Evolutionary conservation across 2,888 invertebrate genomes (phyloP).

Genomic region (Aphelenchoides bicaudatus): DNA sequence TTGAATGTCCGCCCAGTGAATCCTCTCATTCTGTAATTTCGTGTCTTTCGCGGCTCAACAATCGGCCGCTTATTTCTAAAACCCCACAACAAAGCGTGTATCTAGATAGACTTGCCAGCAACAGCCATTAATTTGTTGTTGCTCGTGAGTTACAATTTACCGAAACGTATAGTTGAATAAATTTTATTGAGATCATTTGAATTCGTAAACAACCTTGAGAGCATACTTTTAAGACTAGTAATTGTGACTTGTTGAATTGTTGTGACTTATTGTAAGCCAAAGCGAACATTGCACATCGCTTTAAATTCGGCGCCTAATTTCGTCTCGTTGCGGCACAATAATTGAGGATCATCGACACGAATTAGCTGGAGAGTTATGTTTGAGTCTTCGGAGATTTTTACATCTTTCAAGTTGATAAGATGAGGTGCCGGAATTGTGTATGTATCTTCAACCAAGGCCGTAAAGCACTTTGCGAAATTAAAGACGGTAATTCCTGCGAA

Average conservation of each 20-base stretch:
- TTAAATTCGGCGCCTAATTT: not conserved
- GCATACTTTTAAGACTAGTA: not conserved
- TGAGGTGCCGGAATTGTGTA: conserved; percentile 17
- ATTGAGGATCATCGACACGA: conserved; percentile 15
- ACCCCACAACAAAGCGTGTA: too few relatives aligned
- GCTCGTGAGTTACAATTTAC: too few relatives aligned
- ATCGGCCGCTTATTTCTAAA: too few relatives aligned
- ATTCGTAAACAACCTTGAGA: not conserved
- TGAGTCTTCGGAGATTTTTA: not conserved
- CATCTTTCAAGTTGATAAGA: conserved; percentile 21
- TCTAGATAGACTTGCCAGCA: too few relatives aligned
- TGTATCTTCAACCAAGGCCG: conserved; percentile 19
- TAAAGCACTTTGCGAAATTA: conserved; percentile 22
- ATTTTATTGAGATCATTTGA: not conserved
- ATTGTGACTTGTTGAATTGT: too few relatives aligned
- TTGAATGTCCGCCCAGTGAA: conserved; percentile 14
- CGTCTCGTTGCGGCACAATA: conserved; percentile 1
- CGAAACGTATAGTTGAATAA: too few relatives aligned
- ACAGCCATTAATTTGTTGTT: too few relatives aligned
- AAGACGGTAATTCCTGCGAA: conserved; percentile 21
- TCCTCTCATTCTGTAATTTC: conserved; percentile 1
- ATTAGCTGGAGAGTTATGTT: conserved; percentile 13
- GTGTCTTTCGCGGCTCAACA: not conserved
- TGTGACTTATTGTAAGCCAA: not conserved
- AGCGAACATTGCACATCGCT: not conserved